Conservation (phyloP, 2,797 vertebrate genomes). For the Pantherophis alleghaniensis region DNA sequence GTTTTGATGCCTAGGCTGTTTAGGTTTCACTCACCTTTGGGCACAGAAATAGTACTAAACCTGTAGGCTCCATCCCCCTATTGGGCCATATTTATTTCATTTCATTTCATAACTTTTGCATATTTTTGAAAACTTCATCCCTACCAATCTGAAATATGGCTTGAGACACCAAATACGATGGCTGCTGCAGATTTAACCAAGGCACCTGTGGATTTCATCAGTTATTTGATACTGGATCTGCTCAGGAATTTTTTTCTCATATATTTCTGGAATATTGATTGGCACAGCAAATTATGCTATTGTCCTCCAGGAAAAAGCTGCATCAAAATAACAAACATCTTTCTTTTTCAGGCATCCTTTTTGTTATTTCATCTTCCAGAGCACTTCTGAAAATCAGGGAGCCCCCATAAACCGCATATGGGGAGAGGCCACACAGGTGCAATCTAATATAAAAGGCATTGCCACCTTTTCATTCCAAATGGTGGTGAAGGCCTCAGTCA, state of each 20-base stretch:
- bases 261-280: not conserved
- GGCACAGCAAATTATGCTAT: not conserved
- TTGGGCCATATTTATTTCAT: not conserved
- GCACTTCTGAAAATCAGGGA: not conserved
- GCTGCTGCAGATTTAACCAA: not conserved
- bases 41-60: not conserved
- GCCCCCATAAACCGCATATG: not conserved
- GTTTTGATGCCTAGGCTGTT: not conserved
- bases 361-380: not conserved
- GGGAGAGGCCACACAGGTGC: not conserved
- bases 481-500: not conserved
- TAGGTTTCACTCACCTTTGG: not conserved
- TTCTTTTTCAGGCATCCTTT: not conserved
- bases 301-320: not conserved
- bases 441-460: not conserved
- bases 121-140: not conserved
- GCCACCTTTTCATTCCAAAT: not conserved
- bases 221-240: not conserved
- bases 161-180: not conserved
- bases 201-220: not conserved
- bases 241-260: not conserved
- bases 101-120: not conserved
- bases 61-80: not conserved
- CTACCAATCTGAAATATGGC: not conserved
- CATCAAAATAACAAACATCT: not conserved